Conservation (phyloP, 2,888 invertebrate genomes). For the Ormyrus nitidulus region DNA sequence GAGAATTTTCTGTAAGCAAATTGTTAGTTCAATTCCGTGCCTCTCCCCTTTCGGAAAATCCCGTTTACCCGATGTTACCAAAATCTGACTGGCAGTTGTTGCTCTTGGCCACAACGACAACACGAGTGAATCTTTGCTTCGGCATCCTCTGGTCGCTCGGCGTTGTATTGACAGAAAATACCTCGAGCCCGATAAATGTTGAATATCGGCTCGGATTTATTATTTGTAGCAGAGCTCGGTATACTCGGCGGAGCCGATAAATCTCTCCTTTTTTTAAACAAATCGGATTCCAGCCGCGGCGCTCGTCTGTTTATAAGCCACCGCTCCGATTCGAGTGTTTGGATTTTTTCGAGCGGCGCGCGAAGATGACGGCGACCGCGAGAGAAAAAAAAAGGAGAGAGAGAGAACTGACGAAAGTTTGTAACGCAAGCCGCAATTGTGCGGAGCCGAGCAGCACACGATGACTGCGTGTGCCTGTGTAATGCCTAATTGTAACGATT, state of each 20-base stretch:
- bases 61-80: too few species aligned
- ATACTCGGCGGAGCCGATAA: constrained; percentile 48
- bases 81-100: not conserved
- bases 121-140: not conserved
- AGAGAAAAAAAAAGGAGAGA: constrained; percentile 23
- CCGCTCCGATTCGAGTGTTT: constrained; percentile 58
- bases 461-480: not conserved
- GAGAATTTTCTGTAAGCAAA: too few species aligned
- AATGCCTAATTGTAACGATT: too few species aligned
- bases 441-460: constrained; percentile 44
- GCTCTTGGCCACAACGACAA: not conserved
- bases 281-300: constrained; percentile 66
- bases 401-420: constrained; percentile 13
- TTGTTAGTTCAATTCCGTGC: too few species aligned
- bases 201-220: constrained; percentile 65
- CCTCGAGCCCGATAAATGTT: constrained; percentile 60
- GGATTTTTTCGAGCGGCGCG: constrained; percentile 51
- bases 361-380: constrained; percentile 32
- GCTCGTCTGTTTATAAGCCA: constrained; percentile 65
- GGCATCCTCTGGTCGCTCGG: not conserved
- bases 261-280: constrained; percentile 67
- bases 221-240: constrained; percentile 62
- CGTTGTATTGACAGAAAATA: constrained; percentile 64
- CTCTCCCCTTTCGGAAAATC: too few species aligned
- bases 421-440: not conserved